Evolutionary conservation across 2,888 invertebrate genomes (phyloP).

Genomic region (Folsomia candida): DNA sequence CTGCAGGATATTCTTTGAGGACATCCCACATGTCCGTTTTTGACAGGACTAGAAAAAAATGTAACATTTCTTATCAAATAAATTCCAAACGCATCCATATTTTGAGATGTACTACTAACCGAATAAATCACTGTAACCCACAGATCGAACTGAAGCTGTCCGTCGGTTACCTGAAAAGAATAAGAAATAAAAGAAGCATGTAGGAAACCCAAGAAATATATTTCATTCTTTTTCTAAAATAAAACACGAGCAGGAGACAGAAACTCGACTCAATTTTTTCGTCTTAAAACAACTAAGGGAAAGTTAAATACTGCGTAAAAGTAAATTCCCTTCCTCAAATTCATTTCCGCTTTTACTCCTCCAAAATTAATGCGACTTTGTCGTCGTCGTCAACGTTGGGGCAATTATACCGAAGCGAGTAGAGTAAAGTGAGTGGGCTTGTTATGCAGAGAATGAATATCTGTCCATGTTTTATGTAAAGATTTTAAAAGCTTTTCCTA

Average conservation of each 20-base stretch:
- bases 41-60: too few species aligned
- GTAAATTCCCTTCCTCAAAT: too few species aligned
- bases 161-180: constrained; percentile 81
- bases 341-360: background rate
- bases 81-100: too few species aligned
- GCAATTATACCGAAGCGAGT: too few species aligned
- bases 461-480: background rate
- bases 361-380: background rate
- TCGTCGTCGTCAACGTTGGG: too few species aligned
- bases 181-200: too few species aligned
- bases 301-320: background rate
- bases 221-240: background rate
- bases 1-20: constrained; percentile 90
- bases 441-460: background rate
- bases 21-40: constrained; percentile 99
- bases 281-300: background rate
- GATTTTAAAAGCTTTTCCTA: background rate
- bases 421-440: background rate
- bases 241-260: too few species aligned
- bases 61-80: too few species aligned
- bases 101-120: too few species aligned
- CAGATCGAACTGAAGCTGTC: constrained; percentile 95
- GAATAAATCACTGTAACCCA: constrained; percentile 98
- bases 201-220: too few species aligned
- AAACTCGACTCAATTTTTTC: background rate